Evolutionary conservation across 2,113 vertebrate species (phyloP).

Genomic region (Phrynosoma platyrhinos): DNA sequence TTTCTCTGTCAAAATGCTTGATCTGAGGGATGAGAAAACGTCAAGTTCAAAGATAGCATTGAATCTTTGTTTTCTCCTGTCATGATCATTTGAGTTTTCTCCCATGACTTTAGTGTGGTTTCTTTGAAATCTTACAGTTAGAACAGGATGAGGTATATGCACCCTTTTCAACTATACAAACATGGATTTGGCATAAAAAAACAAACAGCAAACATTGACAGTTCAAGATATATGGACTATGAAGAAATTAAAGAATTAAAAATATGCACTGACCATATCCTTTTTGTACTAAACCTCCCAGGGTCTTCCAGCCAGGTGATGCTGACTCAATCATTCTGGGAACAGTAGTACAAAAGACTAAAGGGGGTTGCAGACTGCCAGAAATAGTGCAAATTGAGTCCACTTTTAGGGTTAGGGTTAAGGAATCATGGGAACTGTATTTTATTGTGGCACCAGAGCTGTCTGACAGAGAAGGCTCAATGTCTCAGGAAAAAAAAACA

Average conservation of each 20-base stretch:
- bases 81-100: slow-evolving; percentile 54
- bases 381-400: too few relatives aligned
- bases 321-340: too few relatives aligned
- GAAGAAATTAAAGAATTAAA: slow-evolving; percentile 22
- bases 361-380: too few relatives aligned
- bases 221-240: background rate
- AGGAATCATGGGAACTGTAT: too few relatives aligned
- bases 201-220: slow-evolving; percentile 22
- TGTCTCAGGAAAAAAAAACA: too few relatives aligned
- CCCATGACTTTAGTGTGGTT: slow-evolving; percentile 53
- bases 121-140: slow-evolving; percentile 44
- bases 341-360: too few relatives aligned
- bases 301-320: too few relatives aligned
- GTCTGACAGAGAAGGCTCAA: too few relatives aligned
- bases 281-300: too few relatives aligned
- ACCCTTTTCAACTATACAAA: slow-evolving; percentile 45
- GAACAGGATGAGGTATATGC: slow-evolving; percentile 28
- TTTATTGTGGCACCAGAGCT: too few relatives aligned
- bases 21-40: slow-evolving; percentile 66
- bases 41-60: slow-evolving; percentile 66
- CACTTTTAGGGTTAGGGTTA: too few relatives aligned
- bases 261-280: background rate
- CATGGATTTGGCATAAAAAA: slow-evolving; percentile 43
- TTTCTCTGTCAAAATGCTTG: slow-evolving; percentile 54
- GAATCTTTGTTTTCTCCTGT: slow-evolving; percentile 56